A percentile compares a stretch with the other conserved stretches of the same genome.
phyloP scores from a whole-genome alignment of 2,113 vertebrate species.

The Scopus umbretta region DNA sequence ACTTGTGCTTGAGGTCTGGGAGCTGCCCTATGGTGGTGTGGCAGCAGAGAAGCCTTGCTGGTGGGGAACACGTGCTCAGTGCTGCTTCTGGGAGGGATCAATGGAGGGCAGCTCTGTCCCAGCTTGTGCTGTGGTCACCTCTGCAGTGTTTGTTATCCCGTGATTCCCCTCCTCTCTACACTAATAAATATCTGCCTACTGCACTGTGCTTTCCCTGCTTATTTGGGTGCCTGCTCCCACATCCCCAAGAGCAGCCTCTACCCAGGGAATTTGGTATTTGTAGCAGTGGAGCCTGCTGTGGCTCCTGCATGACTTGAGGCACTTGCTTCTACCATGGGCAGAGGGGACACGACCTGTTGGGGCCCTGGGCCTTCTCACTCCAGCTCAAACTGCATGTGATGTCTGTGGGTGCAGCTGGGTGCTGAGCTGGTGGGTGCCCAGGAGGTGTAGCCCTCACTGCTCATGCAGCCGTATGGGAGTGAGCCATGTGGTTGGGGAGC shows the following conservation, averaged over 20 bases:
- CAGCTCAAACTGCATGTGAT: background rate
- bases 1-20: background rate
- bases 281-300: background rate
- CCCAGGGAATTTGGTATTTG: background rate
- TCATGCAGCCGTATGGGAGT: accelerated
- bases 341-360: accelerated
- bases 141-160: slow-evolving; percentile 1
- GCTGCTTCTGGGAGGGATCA: background rate
- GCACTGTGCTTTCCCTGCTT: background rate
- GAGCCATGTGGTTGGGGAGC: background rate
- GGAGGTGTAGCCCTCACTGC: background rate
- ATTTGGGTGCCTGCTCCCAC: background rate
- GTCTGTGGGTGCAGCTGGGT: background rate
- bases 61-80: background rate
- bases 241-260: background rate
- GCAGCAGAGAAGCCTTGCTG: background rate
- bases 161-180: background rate
- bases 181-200: slow-evolving; percentile 54
- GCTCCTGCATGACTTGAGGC: background rate
- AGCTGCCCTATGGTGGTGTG: background rate
- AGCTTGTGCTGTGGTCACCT: background rate
- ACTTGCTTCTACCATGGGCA: background rate
- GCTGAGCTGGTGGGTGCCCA: background rate
- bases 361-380: background rate
- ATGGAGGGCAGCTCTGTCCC: background rate